These are phyloP conservation scores for Epirrhoe tristata DNA, from an alignment of 2,888 invertebrate species.

Conservation along the genomic window DNA sequence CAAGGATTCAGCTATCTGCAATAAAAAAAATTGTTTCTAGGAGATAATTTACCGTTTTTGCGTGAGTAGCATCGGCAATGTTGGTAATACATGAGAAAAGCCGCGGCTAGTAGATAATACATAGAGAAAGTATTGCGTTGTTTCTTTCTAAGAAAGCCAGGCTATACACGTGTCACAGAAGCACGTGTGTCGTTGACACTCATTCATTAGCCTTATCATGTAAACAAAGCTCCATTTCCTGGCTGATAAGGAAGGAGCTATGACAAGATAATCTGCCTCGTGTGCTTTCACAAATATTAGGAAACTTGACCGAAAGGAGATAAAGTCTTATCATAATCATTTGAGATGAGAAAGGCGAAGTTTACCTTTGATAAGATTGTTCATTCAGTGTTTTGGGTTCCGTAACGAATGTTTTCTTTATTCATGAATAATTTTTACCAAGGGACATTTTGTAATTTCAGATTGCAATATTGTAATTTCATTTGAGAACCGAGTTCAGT, in stretches of 20 bases:
- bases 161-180: slow-evolving; percentile 33
- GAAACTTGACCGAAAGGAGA: slow-evolving; percentile 38
- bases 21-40: no score
- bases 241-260: slow-evolving; percentile 30
- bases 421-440: no score
- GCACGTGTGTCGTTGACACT: slow-evolving; percentile 43
- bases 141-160: neutral
- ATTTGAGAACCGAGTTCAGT: no score
- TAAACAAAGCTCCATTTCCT: slow-evolving; percentile 46
- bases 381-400: neutral
- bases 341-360: neutral
- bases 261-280: slow-evolving; percentile 39
- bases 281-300: slow-evolving; percentile 38
- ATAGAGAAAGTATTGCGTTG: no score
- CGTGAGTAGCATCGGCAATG: no score
- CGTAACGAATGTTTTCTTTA: no score
- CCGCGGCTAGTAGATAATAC: no score
- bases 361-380: neutral
- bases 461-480: no score
- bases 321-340: neutral
- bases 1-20: no score
- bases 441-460: no score
- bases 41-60: no score
- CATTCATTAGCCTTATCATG: slow-evolving; percentile 45
- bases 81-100: no score